phyloP scores from a whole-genome alignment of 2,797 vertebrate species.

The Dermochelys coriacea region DNA sequence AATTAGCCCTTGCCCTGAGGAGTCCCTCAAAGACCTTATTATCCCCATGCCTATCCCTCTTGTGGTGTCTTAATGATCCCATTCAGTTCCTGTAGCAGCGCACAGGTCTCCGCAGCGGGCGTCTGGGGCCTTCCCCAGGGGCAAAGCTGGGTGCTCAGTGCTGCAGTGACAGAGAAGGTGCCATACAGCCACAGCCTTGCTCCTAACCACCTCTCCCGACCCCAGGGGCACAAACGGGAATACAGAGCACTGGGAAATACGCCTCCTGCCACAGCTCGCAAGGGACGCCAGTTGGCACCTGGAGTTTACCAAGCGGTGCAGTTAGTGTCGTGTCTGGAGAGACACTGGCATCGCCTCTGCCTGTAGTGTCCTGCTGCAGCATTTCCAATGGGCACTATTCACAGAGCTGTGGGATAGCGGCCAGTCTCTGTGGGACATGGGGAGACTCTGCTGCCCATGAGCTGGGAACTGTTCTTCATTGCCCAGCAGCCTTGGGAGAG shows the following conservation, averaged over 20 bases:
- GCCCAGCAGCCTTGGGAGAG: neutral
- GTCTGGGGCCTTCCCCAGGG: neutral
- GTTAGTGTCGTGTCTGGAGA: fast-evolving
- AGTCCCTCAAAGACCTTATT: constrained; percentile 58
- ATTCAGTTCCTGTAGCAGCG: neutral
- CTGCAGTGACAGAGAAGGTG: constrained; percentile 30
- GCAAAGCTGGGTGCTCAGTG: neutral
- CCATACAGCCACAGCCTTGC: neutral
- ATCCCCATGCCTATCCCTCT: neutral
- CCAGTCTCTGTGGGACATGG: fast-evolving
- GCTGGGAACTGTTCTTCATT: fast-evolving
- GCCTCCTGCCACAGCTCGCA: neutral
- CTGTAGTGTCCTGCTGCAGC: fast-evolving
- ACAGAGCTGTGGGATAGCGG: neutral
- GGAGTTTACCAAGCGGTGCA: fast-evolving
- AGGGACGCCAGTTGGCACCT: fast-evolving
- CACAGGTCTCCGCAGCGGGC: constrained; percentile 11
- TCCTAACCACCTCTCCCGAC: neutral
- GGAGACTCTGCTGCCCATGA: fast-evolving
- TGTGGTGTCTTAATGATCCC: constrained; percentile 59
- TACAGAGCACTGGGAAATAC: neutral
- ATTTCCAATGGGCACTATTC: neutral
- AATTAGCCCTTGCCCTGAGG: neutral
- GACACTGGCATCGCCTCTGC: fast-evolving
- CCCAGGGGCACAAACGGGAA: neutral